Evolutionary conservation across 2,113 vertebrate genomes (phyloP).

Genomic region (Oryzias melastigma): DNA sequence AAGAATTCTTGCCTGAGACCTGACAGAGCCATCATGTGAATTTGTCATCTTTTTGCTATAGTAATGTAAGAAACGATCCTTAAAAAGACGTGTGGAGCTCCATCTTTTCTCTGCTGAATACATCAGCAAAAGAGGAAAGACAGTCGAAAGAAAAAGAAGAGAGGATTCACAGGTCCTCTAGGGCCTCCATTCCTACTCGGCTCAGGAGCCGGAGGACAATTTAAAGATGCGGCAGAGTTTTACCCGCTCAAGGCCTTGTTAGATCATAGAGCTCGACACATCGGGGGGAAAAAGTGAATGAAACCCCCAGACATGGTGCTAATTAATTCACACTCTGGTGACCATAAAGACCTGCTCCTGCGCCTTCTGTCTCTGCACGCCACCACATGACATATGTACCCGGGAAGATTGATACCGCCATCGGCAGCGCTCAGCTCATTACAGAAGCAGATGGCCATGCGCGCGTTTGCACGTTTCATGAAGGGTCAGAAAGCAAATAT

Average conservation of each 20-base stretch:
- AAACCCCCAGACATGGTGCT: slow-evolving; percentile 46
- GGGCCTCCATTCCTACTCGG: background rate
- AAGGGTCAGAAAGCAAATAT: slow-evolving; percentile 24
- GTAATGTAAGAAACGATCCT: background rate
- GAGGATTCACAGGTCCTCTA: slow-evolving; percentile 2
- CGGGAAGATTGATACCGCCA: slow-evolving; percentile 53
- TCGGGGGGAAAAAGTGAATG: slow-evolving; percentile 44
- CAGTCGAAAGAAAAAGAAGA: background rate
- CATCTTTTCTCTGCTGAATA: slow-evolving; percentile 5
- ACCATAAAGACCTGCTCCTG: slow-evolving; percentile 35
- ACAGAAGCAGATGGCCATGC: slow-evolving; percentile 41
- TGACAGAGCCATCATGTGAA: slow-evolving; percentile 2
- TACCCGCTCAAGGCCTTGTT: slow-evolving; percentile 44
- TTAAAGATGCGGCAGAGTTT: slow-evolving; percentile 30
- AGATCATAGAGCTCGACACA: slow-evolving; percentile 50
- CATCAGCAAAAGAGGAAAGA: slow-evolving; percentile 1
- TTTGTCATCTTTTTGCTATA: slow-evolving; percentile 5
- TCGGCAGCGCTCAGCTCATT: slow-evolving; percentile 33
- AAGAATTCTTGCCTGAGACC: slow-evolving; percentile 14
- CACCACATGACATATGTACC: slow-evolving; percentile 45
- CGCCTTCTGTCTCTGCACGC: slow-evolving; percentile 39
- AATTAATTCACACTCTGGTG: slow-evolving; percentile 62
- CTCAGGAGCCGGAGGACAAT: slow-evolving; percentile 21
- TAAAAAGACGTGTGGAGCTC: background rate
- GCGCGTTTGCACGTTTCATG: slow-evolving; percentile 9